These are phyloP conservation scores for Congeria kusceri DNA, from an alignment of 2,888 invertebrate genomes.

Conservation along the genomic window DNA sequence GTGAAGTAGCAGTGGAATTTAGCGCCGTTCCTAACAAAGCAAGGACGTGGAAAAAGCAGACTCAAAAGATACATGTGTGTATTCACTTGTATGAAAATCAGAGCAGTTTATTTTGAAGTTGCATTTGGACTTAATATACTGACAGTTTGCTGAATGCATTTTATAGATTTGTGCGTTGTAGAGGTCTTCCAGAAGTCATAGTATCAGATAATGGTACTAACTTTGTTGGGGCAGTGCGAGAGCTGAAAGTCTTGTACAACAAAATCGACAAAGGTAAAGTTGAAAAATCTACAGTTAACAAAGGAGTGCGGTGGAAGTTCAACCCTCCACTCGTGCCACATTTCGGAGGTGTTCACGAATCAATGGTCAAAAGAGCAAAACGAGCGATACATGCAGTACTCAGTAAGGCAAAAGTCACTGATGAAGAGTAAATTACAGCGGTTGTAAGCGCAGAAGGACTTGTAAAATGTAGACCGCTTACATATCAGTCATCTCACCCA, in stretches of 20 bases:
- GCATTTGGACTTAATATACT: conserved; percentile 50
- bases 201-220: conserved; percentile 62
- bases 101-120: conserved; percentile 62
- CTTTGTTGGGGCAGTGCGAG: conserved; percentile 49
- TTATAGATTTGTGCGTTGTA: conserved; percentile 36
- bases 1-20: conserved; percentile 40
- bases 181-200: conserved; percentile 44
- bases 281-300: conserved; percentile 34
- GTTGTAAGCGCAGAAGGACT: conserved; percentile 59
- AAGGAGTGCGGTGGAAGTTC: conserved; percentile 58
- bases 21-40: conserved; percentile 43
- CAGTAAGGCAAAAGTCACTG: conserved; percentile 48
- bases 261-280: conserved; percentile 40
- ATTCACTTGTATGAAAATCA: conserved; percentile 56
- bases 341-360: conserved; percentile 61
- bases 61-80: conserved; percentile 47
- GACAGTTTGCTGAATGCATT: conserved; percentile 58
- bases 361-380: conserved; percentile 61
- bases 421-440: conserved; percentile 59
- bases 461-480: conserved; percentile 55
- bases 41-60: conserved; percentile 51
- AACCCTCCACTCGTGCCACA: conserved; percentile 63
- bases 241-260: conserved; percentile 29
- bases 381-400: conserved; percentile 55
- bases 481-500: conserved; percentile 50